Evolutionary conservation across 2,888 invertebrate species (phyloP).

Genomic region (Saturnia japonica): DNA sequence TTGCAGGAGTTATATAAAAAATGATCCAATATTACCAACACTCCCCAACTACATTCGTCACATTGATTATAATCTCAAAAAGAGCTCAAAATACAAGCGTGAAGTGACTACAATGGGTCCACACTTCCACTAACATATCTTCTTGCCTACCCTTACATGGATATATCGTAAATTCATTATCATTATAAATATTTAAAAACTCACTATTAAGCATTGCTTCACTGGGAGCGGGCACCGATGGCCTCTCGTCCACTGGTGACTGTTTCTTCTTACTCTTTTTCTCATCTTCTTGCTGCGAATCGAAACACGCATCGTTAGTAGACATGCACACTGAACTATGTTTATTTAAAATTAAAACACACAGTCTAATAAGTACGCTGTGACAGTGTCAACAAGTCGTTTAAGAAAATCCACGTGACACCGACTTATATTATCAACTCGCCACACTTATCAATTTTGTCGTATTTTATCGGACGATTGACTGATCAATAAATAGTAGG

Average conservation of each 20-base stretch:
- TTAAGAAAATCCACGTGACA: constrained; percentile 41
- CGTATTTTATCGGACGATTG: constrained; percentile 62
- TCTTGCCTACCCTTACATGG: neutral
- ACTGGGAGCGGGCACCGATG: constrained; percentile 74
- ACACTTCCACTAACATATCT: neutral
- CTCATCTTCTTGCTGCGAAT: constrained; percentile 74
- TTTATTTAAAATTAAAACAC: constrained; percentile 25
- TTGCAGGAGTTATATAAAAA: no score
- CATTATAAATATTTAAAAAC: constrained; percentile 28
- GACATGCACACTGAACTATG: constrained; percentile 54
- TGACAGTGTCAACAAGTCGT: constrained; percentile 43
- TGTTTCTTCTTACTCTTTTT: constrained; percentile 76
- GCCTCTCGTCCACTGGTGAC: constrained; percentile 74
- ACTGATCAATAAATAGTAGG: constrained; percentile 62
- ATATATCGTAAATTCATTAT: neutral
- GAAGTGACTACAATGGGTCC: neutral
- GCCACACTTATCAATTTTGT: constrained; percentile 63
- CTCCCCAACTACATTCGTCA: no score
- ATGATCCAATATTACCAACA: no score
- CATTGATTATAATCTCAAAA: no score
- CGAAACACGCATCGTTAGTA: constrained; percentile 51
- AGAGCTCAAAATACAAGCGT: neutral
- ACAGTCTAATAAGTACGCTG: constrained; percentile 30
- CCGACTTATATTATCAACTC: constrained; percentile 63
- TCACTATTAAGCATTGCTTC: constrained; percentile 80